Base-by-base conservation (phyloP, 2,888 invertebrate species). In the Poecilus cupreus region DNA sequence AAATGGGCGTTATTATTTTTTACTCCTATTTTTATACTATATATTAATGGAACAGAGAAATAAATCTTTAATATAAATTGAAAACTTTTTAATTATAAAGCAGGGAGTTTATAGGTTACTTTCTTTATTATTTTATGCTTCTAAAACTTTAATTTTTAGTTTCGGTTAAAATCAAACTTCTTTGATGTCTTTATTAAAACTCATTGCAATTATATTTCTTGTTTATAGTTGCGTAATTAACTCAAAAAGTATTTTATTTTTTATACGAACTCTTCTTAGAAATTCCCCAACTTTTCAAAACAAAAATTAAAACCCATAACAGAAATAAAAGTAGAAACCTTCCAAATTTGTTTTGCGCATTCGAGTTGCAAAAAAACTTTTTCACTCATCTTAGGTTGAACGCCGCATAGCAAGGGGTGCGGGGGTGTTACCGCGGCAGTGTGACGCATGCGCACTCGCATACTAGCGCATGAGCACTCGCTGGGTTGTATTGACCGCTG, bases 311-410 rank as follows among this genome's bases (percentile, higher is more conserved):
- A 51, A 51, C 20, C 16, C 5, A 32, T 6, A 32, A 32, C 32
- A 32, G 46, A 46, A 46, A 51, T 51, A 13, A 43, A 43, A 51
- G 51, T 51, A 51, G 10, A 8, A 51, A 51, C 51, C 51, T 51
- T 24, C 57, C 37, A 68, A 68, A 68, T 68, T 68, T 51, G 51
- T 51, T 51, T 51, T 68, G 64, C 64, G 64, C 64, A 68, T 68
- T 68, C 37, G 18, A 51, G 51, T 51, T 68, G 64, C 64, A 68
- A 68, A 51, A 51, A 51, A 32, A 68, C 37, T 68, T 68, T 68
- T 51, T 32, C 64, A 32, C 64, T 68, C 51, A 51, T 51, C 51
- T 51, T 51, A 16, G 3, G 51, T 51, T 51, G 51, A 51, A 51
- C 51, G 51, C 64, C 64, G 64, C 64, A 51, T 13, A 37, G 64